Evolutionary conservation across 92 coral and sea anemone genomes (phyloP).

Genomic region (Porites evermanni): DNA sequence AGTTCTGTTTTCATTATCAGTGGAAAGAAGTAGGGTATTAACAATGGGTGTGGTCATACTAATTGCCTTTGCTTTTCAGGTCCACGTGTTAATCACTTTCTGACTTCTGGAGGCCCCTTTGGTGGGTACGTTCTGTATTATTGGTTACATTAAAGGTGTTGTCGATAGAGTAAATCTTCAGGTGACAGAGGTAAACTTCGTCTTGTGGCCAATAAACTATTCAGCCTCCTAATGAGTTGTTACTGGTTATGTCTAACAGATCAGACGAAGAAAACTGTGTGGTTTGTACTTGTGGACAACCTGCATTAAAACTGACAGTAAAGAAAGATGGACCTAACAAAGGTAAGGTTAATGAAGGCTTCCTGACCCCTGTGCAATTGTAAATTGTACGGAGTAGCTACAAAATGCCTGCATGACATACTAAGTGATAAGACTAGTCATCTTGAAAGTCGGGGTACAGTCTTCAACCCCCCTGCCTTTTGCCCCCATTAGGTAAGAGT

Average conservation of each 20-base stretch:
- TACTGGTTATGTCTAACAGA: background rate
- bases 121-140: constrained; percentile 20
- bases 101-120: background rate
- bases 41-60: too few relatives aligned
- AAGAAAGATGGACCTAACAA: constrained; percentile 82
- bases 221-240: background rate
- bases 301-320: constrained; percentile 71
- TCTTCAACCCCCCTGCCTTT: too few relatives aligned
- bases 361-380: background rate
- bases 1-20: too few relatives aligned
- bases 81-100: constrained; percentile 32
- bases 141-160: background rate
- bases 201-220: background rate
- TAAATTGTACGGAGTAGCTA: background rate
- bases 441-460: too few relatives aligned
- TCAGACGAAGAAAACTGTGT: constrained; percentile 65
- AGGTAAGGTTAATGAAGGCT: constrained; percentile 34
- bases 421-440: background rate
- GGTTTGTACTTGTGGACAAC: constrained; percentile 77
- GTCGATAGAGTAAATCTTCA: background rate
- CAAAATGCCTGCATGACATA: background rate
- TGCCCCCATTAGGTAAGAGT: too few relatives aligned
- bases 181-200: background rate
- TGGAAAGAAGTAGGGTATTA: too few relatives aligned
- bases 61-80: background rate